These are phyloP conservation scores for Gonatopus flavifemur DNA, from an alignment of 1,140 invertebrate species.

Conservation along the genomic window DNA sequence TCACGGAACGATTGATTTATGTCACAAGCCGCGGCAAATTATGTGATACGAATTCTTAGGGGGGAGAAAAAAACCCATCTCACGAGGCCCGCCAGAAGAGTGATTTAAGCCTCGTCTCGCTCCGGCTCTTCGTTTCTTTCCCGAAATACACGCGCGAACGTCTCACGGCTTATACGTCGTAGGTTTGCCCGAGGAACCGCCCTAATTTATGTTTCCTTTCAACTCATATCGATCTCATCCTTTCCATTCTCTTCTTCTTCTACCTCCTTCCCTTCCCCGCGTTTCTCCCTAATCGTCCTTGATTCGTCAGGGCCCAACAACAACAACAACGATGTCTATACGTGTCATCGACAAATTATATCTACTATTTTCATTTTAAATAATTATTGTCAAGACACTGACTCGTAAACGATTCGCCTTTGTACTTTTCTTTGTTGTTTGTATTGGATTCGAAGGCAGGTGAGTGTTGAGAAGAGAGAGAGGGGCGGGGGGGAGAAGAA, in stretches of 20 bases:
- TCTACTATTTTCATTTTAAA: no score
- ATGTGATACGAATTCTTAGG: constrained; percentile 3
- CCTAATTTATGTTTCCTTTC: constrained; percentile 35
- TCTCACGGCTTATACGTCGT: constrained; percentile 8
- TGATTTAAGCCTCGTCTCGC: constrained; percentile 19
- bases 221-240: constrained; percentile 25
- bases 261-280: no score
- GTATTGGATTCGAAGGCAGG: no score
- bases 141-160: constrained; percentile 18
- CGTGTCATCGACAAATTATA: constrained; percentile 9
- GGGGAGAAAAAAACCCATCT: constrained; percentile 1
- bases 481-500: not conserved
- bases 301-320: constrained; percentile 19
- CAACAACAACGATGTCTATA: constrained; percentile 12
- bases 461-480: no score
- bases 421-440: not conserved
- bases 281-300: constrained; percentile 16
- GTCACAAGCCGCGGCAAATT: not conserved
- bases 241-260: no score
- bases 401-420: no score
- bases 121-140: constrained; percentile 8
- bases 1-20: not conserved
- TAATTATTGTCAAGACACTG: no score
- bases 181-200: constrained; percentile 25
- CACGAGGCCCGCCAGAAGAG: constrained; percentile 18